phyloP scores from a whole-genome alignment of 2,888 invertebrate genomes.

The Dilophus febrilis region DNA sequence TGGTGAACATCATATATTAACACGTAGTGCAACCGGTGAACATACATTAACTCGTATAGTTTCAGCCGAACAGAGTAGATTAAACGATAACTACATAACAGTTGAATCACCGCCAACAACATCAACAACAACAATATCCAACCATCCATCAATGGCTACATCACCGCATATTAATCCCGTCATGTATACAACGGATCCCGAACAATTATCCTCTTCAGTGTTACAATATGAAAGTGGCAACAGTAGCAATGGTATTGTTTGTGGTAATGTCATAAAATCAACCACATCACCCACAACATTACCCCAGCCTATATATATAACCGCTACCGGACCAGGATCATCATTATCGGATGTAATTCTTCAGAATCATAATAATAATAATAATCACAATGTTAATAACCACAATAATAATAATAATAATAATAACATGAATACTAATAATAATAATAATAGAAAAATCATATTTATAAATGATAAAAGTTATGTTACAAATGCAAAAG shows the following conservation, averaged over 20 bases:
- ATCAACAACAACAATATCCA: too few relatives aligned
- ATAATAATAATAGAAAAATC: too few relatives aligned
- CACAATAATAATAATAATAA: too few relatives aligned
- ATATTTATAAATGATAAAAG: too few relatives aligned
- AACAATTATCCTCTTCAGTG: conserved; percentile 23
- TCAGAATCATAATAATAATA: too few relatives aligned
- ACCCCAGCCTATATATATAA: background rate
- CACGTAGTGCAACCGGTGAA: conserved; percentile 31
- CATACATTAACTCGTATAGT: conserved; percentile 30
- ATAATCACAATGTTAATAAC: too few relatives aligned
- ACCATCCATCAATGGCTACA: too few relatives aligned
- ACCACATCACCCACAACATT: background rate
- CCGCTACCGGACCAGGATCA: background rate
- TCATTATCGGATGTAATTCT: too few relatives aligned
- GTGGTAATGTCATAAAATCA: background rate
- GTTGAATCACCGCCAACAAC: conserved; percentile 19
- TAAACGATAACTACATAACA: background rate
- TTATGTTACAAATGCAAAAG: conserved; percentile 14
- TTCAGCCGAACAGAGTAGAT: conserved; percentile 16
- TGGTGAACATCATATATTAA: conserved; percentile 30
- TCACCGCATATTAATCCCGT: conserved; percentile 22
- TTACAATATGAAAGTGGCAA: conserved; percentile 20
- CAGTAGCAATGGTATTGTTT: background rate
- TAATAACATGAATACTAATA: too few relatives aligned
- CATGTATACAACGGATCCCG: conserved; percentile 19